A percentile compares a stretch with the other conserved stretches of the same genome.
Evolutionary conservation across 2,797 vertebrate species (phyloP).

Genomic region (Syngnathus rostellatus): DNA sequence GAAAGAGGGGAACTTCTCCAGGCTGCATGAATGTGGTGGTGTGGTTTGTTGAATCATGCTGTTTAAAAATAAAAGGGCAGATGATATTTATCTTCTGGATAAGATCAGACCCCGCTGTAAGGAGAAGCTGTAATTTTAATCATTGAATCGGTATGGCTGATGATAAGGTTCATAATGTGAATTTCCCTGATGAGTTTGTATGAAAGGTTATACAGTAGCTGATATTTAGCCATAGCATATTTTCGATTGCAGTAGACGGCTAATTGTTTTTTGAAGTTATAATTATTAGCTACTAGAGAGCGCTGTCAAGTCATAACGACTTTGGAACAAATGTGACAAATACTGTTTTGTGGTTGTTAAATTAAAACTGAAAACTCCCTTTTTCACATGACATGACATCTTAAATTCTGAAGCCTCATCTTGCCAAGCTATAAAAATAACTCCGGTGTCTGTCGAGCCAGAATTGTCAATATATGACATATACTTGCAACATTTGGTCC

Average conservation of each 20-base stretch:
- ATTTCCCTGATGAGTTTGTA: background rate
- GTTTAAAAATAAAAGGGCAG: constrained; percentile 4
- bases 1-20: background rate
- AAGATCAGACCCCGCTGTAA: background rate
- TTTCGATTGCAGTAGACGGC: background rate
- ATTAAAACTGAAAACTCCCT: background rate
- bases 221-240: background rate
- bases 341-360: background rate
- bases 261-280: too few species aligned
- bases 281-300: too few species aligned
- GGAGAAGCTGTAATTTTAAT: background rate
- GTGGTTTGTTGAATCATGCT: constrained; percentile 2
- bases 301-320: too few species aligned
- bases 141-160: background rate
- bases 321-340: too few species aligned
- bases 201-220: background rate
- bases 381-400: background rate
- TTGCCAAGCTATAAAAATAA: background rate
- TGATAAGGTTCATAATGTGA: background rate
- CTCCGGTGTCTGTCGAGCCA: background rate
- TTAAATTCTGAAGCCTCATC: background rate
- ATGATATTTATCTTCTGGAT: background rate
- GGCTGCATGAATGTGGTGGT: constrained; percentile 1
- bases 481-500: background rate
- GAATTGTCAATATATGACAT: background rate